These are phyloP conservation scores for Paraescarpia echinospica DNA, from an alignment of 1,140 invertebrate genomes.

Conservation along the genomic window DNA sequence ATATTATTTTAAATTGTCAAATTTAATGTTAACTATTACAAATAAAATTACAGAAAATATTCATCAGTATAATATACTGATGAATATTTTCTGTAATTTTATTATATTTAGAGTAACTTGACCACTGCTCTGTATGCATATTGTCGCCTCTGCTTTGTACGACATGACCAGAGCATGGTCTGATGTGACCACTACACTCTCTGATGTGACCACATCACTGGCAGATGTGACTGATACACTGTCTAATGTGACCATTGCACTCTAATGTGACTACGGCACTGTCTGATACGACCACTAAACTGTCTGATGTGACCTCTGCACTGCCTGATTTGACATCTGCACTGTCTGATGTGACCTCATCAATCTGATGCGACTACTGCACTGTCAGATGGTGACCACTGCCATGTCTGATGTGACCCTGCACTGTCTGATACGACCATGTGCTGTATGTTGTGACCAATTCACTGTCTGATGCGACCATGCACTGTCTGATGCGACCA, in stretches of 20 bases:
- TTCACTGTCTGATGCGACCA: not conserved
- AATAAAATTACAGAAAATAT: too few species aligned
- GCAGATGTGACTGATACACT: not conserved
- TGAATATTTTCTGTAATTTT: too few species aligned
- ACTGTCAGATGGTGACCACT: conserved; percentile 30
- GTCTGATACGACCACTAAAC: not conserved
- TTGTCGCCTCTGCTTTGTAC: conserved; percentile 1
- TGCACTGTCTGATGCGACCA: not conserved
- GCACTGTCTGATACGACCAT: not conserved
- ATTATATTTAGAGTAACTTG: not conserved
- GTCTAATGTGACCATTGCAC: not conserved
- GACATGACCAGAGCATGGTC: not conserved
- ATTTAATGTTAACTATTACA: too few species aligned
- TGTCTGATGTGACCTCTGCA: not conserved
- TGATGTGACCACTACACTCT: not conserved
- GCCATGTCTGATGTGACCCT: not conserved
- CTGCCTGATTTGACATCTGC: not conserved
- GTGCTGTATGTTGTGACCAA: not conserved
- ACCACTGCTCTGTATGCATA: conserved; percentile 24
- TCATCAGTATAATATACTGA: too few species aligned
- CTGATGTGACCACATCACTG: not conserved
- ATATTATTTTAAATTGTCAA: too few species aligned
- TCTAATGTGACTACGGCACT: not conserved
- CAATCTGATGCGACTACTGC: not conserved
- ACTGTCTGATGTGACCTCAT: not conserved